phyloP scores from a whole-genome alignment of 2,113 vertebrate genomes.

The Montifringilla adamsi region DNA sequence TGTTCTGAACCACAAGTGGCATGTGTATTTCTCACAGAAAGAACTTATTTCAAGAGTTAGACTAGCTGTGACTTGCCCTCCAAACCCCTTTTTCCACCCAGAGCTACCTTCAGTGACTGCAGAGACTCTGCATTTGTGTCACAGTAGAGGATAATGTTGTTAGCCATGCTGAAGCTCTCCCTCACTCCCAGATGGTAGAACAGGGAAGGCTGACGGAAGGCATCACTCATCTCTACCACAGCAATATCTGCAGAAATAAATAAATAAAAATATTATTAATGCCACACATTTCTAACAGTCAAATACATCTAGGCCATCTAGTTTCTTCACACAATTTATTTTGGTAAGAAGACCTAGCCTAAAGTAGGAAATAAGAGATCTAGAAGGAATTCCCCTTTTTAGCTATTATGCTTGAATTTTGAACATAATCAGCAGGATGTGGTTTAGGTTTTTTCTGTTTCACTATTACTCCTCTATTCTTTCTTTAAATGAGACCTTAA shows the following conservation, averaged over 20 bases:
- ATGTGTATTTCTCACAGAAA: background rate
- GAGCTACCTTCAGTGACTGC: slow-evolving; percentile 91
- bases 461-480: background rate
- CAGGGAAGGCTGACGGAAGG: slow-evolving; percentile 95
- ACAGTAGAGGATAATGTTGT: slow-evolving; percentile 98
- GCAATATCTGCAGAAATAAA: slow-evolving; percentile 85
- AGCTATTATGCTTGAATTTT: background rate
- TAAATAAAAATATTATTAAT: background rate
- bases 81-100: background rate
- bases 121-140: slow-evolving; percentile 90
- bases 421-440: slow-evolving; percentile 1
- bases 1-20: background rate
- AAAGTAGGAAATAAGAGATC: slow-evolving; percentile 11
- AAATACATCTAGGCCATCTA: background rate
- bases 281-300: background rate
- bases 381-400: slow-evolving; percentile 40
- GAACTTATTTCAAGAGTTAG: background rate
- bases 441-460: background rate
- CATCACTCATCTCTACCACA: slow-evolving; percentile 97
- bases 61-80: background rate
- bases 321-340: background rate
- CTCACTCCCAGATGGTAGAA: slow-evolving; percentile 97
- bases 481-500: background rate
- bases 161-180: slow-evolving; percentile 99
- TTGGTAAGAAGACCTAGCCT: background rate